Evolutionary conservation across 2,888 invertebrate species (phyloP).

Genomic region (Rhagonycha lutea): DNA sequence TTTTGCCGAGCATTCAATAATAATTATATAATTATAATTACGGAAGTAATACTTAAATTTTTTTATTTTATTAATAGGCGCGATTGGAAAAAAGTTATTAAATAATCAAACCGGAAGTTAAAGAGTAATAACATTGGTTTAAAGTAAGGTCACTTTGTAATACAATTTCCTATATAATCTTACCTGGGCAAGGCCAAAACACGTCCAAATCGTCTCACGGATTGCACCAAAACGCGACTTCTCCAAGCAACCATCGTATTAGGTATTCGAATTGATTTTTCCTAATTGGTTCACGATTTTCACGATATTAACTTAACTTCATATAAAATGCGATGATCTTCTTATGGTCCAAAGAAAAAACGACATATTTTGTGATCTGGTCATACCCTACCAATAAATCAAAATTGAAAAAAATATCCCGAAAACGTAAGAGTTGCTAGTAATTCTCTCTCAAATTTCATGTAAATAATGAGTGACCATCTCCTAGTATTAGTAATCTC

Average conservation of each 20-base stretch:
- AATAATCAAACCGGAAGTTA: not conserved
- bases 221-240: constrained; percentile 41
- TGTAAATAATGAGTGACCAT: not conserved
- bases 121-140: not conserved
- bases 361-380: constrained; percentile 12
- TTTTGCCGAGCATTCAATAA: not conserved
- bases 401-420: not conserved
- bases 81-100: not conserved
- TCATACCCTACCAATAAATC: constrained; percentile 24
- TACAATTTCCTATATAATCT: constrained; percentile 31
- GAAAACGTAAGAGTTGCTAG: not conserved
- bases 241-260: constrained; percentile 28
- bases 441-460: not conserved
- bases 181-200: constrained; percentile 51
- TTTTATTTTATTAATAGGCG: not conserved
- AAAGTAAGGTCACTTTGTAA: not conserved
- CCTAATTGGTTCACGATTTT: not conserved
- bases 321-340: constrained; percentile 26
- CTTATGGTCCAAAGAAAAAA: constrained; percentile 29
- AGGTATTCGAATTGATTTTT: constrained; percentile 11
- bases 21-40: not conserved
- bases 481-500: not conserved
- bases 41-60: not conserved
- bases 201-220: constrained; percentile 47
- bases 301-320: not conserved